Conservation (phyloP, 2,113 vertebrate species). For the Scartelaos histophorus region DNA sequence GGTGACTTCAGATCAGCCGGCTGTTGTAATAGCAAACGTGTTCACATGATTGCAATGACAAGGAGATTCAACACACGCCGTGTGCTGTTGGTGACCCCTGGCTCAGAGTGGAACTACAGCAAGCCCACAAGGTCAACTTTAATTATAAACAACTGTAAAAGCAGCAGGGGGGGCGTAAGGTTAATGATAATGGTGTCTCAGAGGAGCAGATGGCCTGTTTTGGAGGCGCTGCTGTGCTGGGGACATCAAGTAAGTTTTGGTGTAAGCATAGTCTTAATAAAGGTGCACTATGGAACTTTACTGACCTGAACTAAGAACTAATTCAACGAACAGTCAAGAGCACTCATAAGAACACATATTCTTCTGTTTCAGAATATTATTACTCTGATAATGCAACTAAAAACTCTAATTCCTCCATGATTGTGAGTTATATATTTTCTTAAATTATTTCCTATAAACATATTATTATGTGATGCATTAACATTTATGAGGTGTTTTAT, state of each 20-base stretch:
- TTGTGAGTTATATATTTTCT: too few relatives aligned
- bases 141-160: slow-evolving; percentile 1
- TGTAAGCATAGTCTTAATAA: not conserved
- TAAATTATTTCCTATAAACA: too few relatives aligned
- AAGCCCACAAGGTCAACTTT: slow-evolving; percentile 17
- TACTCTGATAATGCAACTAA: too few relatives aligned
- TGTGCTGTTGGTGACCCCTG: slow-evolving; percentile 11
- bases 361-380: too few relatives aligned
- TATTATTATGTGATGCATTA: too few relatives aligned
- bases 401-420: too few relatives aligned
- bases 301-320: too few relatives aligned
- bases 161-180: not conserved
- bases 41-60: slow-evolving; percentile 29
- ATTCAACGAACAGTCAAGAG: too few relatives aligned
- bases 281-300: too few relatives aligned
- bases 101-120: slow-evolving; percentile 5
- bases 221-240: not conserved
- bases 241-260: not conserved
- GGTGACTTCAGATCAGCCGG: slow-evolving; percentile 27
- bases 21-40: slow-evolving; percentile 12
- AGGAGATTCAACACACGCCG: slow-evolving; percentile 3
- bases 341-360: too few relatives aligned
- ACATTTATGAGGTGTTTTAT: too few relatives aligned
- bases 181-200: not conserved
- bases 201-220: not conserved